Evolutionary conservation across 2,888 invertebrate genomes (phyloP).

Genomic region (Phragmatobia fuliginosa): DNA sequence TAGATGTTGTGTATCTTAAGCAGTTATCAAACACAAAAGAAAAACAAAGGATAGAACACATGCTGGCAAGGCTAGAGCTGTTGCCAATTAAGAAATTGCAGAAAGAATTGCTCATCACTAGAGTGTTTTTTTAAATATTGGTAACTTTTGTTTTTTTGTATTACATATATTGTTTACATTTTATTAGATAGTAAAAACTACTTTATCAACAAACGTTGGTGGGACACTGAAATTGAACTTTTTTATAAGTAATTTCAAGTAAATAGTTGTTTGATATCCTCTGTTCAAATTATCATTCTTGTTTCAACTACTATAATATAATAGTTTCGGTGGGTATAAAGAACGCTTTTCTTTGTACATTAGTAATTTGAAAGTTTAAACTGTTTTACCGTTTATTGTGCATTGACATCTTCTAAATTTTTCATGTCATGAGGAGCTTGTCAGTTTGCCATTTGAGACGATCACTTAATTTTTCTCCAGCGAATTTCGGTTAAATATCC

Average conservation of each 20-base stretch:
- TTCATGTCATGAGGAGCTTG: background rate
- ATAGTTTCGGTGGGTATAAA: conserved; percentile 23
- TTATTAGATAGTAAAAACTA: conserved; percentile 39
- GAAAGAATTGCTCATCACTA: too few species aligned
- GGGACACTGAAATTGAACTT: conserved; percentile 31
- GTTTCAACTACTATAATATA: conserved; percentile 33
- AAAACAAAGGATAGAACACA: too few species aligned
- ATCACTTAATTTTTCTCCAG: background rate
- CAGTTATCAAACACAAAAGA: too few species aligned
- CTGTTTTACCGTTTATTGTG: background rate
- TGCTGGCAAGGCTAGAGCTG: too few species aligned
- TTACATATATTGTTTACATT: conserved; percentile 7
- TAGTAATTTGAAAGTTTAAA: conserved; percentile 10
- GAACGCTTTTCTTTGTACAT: conserved; percentile 12
- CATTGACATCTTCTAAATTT: background rate
- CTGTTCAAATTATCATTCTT: conserved; percentile 37
- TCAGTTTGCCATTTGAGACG: background rate
- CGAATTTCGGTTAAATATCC: background rate
- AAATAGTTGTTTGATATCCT: conserved; percentile 47
- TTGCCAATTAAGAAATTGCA: too few species aligned
- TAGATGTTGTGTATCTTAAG: too few species aligned
- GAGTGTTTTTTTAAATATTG: too few species aligned
- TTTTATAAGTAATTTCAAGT: conserved; percentile 41
- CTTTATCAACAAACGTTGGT: conserved; percentile 30
- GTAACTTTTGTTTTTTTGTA: too few species aligned